Percentiles rank a stretch among this genome's conserved stretches.
Evolutionary conservation across 2,113 vertebrate species (phyloP).

Genomic region (Dascyllus trimaculatus): DNA sequence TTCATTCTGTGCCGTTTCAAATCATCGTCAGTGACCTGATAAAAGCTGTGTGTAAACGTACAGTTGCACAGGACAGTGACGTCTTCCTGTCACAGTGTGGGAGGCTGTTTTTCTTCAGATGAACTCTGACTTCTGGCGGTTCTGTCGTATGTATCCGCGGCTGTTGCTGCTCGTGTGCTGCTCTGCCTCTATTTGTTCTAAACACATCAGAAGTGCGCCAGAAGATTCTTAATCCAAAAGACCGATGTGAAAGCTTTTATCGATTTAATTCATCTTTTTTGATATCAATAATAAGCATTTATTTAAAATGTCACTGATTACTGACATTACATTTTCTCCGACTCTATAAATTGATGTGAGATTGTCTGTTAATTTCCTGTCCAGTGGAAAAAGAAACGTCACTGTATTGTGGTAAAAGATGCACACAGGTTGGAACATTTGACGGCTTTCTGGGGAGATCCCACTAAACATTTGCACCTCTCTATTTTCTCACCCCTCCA

Average conservation of each 20-base stretch:
- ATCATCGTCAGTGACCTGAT: neutral
- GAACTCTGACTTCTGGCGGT: neutral
- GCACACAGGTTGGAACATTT: constrained; percentile 15
- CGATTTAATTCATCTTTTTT: neutral
- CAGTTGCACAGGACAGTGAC: neutral
- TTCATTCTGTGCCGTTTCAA: neutral
- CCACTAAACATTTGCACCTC: constrained; percentile 34
- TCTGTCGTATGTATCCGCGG: neutral
- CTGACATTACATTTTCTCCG: constrained; percentile 2
- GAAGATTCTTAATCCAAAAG: no score
- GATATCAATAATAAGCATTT: neutral
- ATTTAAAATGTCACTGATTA: constrained; percentile 12
- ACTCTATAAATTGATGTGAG: neutral
- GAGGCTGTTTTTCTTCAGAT: neutral
- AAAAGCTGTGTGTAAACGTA: neutral
- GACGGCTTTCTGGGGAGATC: constrained; percentile 42
- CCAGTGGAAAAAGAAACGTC: neutral
- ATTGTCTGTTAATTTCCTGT: neutral
- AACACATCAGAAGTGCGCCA: neutral
- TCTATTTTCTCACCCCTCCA: constrained; percentile 46
- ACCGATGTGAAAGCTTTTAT: constrained; percentile 8
- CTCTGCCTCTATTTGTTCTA: neutral
- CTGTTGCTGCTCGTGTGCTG: neutral
- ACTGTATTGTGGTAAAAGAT: constrained; percentile 23
- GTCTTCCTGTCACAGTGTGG: neutral